These are phyloP conservation scores for Zaprionus lachaisei DNA, from an alignment of 1,140 invertebrate genomes.

Conservation along the genomic window DNA sequence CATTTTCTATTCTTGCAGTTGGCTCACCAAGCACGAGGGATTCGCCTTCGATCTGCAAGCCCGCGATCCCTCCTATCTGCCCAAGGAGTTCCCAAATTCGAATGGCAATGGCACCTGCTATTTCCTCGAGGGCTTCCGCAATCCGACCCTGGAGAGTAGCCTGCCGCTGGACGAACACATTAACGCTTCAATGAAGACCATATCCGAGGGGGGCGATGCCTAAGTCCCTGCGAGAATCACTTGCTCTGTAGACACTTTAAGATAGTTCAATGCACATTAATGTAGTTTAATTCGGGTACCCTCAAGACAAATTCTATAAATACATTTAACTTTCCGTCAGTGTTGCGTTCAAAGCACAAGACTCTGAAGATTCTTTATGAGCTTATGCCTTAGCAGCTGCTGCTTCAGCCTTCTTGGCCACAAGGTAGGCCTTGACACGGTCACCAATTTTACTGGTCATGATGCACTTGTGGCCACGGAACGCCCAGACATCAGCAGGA, in stretches of 20 bases:
- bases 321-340: slow-evolving; percentile 57
- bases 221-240: slow-evolving; percentile 44
- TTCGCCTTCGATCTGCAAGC: slow-evolving; percentile 91
- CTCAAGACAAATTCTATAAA: slow-evolving; percentile 41
- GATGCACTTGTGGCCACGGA: slow-evolving; percentile 75
- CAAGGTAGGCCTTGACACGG: slow-evolving; percentile 63
- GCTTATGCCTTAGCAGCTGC: slow-evolving; percentile 38
- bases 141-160: slow-evolving; percentile 87
- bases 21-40: slow-evolving; percentile 89
- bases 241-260: slow-evolving; percentile 58
- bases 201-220: slow-evolving; percentile 74
- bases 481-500: slow-evolving; percentile 67
- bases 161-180: slow-evolving; percentile 89
- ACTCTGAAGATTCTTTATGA: background rate
- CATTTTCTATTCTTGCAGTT: slow-evolving; percentile 86
- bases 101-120: slow-evolving; percentile 92
- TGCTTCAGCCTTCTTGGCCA: slow-evolving; percentile 59
- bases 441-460: slow-evolving; percentile 80
- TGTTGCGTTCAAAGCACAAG: slow-evolving; percentile 47
- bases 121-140: slow-evolving; percentile 92
- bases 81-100: slow-evolving; percentile 91
- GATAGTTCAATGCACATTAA: slow-evolving; percentile 68
- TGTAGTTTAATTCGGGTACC: slow-evolving; percentile 62
- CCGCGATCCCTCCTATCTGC: slow-evolving; percentile 91
- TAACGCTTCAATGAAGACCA: slow-evolving; percentile 85